Evolutionary conservation across 2,888 invertebrate genomes (phyloP), one percentile per base, ranked within the genome.

Genomic region (Caenorhabditis sulstoni): DNA sequence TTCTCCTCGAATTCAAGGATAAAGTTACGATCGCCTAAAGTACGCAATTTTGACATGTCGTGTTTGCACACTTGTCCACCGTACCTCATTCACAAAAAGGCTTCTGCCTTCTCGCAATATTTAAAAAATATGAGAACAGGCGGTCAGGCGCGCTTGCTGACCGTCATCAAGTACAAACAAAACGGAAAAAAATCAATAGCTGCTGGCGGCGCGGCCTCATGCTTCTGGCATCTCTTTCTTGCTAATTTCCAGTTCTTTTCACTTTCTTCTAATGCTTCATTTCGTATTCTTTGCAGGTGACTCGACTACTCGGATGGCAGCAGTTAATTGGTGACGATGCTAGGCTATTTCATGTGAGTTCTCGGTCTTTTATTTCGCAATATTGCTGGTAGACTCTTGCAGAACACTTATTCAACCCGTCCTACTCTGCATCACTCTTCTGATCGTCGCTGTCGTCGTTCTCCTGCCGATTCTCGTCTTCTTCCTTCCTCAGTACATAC

Each of bases 401-500:
- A 77, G 70, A 47, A 53, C 64, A 65, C 64, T 70, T 62, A 68
- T 78, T 52, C 78, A 70, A 45, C 58, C 65, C 35, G n/a, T 73
- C 12, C 65, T 78, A 14, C 20, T 66, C 18, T 39, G 35, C 41
- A 55, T 78, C 18, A 47, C 61, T 18, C 20, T 80, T 39, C 79
- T 81, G 22, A 35, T 80, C 62, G 20, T 85, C 39, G 41, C 81
- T 14, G 41, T 85, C 58, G 83, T 81, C 66, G 59, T 87, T 39
- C 59, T 77, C 29, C 70, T 81, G 22, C 87, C 87, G 29, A 57
- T 84, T 44, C 76, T 84, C 44, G 83, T 87, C 67, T 87, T 74
- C 75, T 81, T 83, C 55, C 80, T 83, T 61, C 88, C 88, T n/a
- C 52, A 79, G n/a, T 62, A 81, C 64, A 81, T 83, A 68, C 88